Evolutionary conservation across 2,888 invertebrate genomes (phyloP), one percentile per base, ranked within the genome.

Genomic region (Drosophila infuscata): DNA sequence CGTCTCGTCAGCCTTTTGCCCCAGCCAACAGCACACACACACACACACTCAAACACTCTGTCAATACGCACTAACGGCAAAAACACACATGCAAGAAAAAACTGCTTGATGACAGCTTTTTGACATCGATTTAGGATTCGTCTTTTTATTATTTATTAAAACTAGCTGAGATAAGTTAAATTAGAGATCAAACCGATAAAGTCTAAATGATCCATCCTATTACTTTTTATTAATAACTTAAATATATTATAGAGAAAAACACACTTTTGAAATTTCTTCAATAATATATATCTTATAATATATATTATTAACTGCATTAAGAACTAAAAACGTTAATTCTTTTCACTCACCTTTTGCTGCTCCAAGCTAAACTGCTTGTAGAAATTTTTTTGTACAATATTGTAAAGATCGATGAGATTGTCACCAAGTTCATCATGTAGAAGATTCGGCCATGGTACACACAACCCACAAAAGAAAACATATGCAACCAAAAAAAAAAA

Each of bases 1-100:
- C 73, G 88, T 89, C 81, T 68, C 61, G 76, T 82, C 59, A 71
- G 72, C 74, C 72, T 65, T 43, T 30, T 20, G 38, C 11, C 48
- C 38, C 25, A 65, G 52, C 35, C 51, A 52, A 64, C 64, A 66
- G 52, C 48, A 56, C 33, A 58, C 68, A 53, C 25, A 66, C 17
- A 29, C 60, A 41, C 30, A 49, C 17, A 25, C 25, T 46, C 63
- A 25, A 25, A 52, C 41, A 52, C 20, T 46, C 46, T 46, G 46
- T 48, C 30, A 32, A 46, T 60, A 48, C n/a, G 49, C 56, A 63
- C 65, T 61, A 67, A 67, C 49, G 41, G 33, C 38, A 67, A 20
- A 32, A 25, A 61, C 53, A 35, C 41, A 38, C 49, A 57, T 38
- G 12, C 38, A 17, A 35, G 29, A 17, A 53, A 38, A 6, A 25